Evolutionary conservation across 2,888 invertebrate species (phyloP), one percentile per base, ranked within the genome.

Genomic region (Noctua pronuba): DNA sequence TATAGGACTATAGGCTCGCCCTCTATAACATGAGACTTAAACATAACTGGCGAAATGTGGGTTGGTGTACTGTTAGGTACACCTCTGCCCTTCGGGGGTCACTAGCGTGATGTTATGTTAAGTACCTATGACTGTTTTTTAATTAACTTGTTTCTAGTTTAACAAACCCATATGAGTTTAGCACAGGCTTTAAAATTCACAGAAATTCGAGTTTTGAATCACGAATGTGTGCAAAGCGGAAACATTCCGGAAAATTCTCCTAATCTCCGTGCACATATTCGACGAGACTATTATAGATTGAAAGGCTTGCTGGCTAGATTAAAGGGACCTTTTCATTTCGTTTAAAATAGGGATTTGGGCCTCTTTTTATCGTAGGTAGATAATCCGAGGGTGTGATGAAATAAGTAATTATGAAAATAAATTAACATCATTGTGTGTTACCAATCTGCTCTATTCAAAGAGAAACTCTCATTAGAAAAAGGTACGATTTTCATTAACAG

Each of bases 211-310:
- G n/a, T 49, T 66, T 60, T 38, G 0, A 35, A 28, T 31, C 1
- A 28, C 38, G 38, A 31, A 46, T 46, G 13, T n/a, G 7, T 4
- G 10, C 28, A 64, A 77, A 49, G 31, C 31, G 28, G 38, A 31
- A 46, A 58, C 68, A 28, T 49, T 52, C 24, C 38, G n/a, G 28
- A 52, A 75, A 64, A 75, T 13, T 58, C 31, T 16, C 31, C 44
- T 46, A 55, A 72, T 73, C 21, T 49, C 18, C 55, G 5, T 64
- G 46, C n/a, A 75, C 46, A 80, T 74, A 64, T 49, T 80, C 55
- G 55, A 81, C 24, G 18, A 69, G 35, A 75, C 68, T 58, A 49
- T 65, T 65, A 81, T 24, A 58, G 24, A 75, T 68, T 69, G 64
- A 81, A 75, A 58, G 66, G 41, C 58, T 52, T 41, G 21, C 6